Evolutionary conservation across 2,113 vertebrate species (phyloP).

Genomic region (Syrmaticus mikado): DNA sequence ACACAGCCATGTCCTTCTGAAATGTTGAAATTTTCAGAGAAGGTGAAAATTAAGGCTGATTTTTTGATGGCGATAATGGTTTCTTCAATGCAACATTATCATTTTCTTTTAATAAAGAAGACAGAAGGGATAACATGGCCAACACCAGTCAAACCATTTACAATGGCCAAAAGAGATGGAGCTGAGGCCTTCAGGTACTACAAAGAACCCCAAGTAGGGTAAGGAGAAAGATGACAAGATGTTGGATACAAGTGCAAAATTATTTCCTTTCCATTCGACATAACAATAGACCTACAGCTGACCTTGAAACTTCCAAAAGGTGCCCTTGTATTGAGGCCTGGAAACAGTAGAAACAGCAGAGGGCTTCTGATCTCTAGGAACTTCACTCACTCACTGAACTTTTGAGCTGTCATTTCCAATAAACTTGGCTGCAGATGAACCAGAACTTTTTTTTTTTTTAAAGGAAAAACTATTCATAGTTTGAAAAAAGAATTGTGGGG

Average conservation of each 20-base stretch:
- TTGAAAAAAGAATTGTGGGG: conserved; percentile 71
- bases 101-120: conserved; percentile 49
- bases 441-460: conserved; percentile 68
- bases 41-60: conserved; percentile 59
- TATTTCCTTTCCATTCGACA: conserved; percentile 75
- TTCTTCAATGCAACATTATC: conserved; percentile 52
- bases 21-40: conserved; percentile 58
- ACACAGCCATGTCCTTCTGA: conserved; percentile 49
- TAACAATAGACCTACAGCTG: conserved; percentile 77
- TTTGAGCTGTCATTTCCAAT: conserved; percentile 76
- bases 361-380: conserved; percentile 74
- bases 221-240: conserved; percentile 74
- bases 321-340: conserved; percentile 75
- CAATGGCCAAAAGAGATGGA: conserved; percentile 67
- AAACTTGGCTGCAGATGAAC: conserved; percentile 77
- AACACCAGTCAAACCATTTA: conserved; percentile 66
- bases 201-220: conserved; percentile 71
- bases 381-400: conserved; percentile 77
- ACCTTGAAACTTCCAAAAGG: conserved; percentile 77
- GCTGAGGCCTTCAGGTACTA: conserved; percentile 65
- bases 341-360: conserved; percentile 76
- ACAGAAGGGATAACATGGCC: conserved; percentile 54
- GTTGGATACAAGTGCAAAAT: conserved; percentile 70
- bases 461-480: conserved; percentile 73
- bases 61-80: conserved; percentile 48